phyloP scores from a whole-genome alignment of 2,113 vertebrate species.

The Eidolon helvum region DNA sequence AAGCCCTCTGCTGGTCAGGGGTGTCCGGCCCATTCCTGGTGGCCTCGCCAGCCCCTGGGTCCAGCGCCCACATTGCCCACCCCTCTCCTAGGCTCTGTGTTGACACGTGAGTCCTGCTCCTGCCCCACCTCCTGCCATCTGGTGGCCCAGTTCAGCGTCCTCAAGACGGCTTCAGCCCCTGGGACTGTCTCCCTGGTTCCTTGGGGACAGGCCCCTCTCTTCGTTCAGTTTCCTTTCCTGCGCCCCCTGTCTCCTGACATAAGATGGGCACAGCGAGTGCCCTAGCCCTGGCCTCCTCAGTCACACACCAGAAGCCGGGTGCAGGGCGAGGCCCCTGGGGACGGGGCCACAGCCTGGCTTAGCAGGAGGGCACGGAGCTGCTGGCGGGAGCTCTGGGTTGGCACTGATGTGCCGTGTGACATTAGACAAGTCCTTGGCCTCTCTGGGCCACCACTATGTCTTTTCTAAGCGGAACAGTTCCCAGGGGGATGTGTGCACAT shows the following conservation, averaged over 20 bases:
- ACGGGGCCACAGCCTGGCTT: neutral
- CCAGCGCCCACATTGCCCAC: fast-evolving
- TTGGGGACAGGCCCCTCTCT: neutral
- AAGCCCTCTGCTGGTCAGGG: neutral
- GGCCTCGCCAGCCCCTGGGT: neutral
- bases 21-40: neutral
- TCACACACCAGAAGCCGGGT: neutral
- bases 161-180: neutral
- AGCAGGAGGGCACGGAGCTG: neutral
- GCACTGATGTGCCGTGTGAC: neutral
- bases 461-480: neutral
- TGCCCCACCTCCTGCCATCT: neutral
- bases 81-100: neutral
- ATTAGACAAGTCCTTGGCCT: neutral
- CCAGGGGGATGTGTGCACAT: fast-evolving
- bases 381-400: neutral
- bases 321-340: neutral
- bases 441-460: neutral
- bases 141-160: neutral
- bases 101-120: neutral
- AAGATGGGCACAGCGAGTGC: neutral
- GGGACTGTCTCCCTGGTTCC: neutral
- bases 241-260: neutral
- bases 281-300: neutral
- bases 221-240: neutral